A percentile compares a stretch with the other conserved stretches of the same genome.
phyloP scores from a whole-genome alignment of 1,140 invertebrate species.

The Papilio xuthus region DNA sequence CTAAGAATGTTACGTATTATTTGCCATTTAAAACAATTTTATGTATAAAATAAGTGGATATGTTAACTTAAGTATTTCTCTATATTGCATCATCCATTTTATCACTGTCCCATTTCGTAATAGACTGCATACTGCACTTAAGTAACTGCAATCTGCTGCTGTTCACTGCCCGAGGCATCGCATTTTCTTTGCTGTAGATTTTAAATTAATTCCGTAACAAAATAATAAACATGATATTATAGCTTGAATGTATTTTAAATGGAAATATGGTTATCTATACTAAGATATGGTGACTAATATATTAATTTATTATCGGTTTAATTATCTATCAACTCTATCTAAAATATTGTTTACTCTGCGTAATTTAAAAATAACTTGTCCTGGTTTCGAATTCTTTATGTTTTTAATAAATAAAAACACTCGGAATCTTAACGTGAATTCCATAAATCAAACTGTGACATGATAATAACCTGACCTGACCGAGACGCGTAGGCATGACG shows the following conservation, averaged over 20 bases:
- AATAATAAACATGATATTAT: no score
- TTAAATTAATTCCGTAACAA: no score
- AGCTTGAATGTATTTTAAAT: no score
- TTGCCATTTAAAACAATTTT: neutral
- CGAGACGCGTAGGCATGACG: slow-evolving; percentile 43
- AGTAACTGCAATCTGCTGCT: neutral
- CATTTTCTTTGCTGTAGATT: neutral
- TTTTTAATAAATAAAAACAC: neutral
- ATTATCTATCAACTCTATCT: neutral
- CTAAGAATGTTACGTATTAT: neutral
- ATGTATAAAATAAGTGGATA: neutral
- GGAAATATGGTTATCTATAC: neutral
- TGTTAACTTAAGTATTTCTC: neutral
- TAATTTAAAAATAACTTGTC: neutral
- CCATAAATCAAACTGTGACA: slow-evolving; percentile 30
- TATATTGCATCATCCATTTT: neutral
- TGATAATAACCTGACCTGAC: slow-evolving; percentile 40
- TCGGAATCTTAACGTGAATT: neutral
- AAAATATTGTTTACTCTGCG: neutral
- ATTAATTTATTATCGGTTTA: no score
- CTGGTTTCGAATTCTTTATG: neutral
- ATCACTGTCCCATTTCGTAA: slow-evolving; percentile 6
- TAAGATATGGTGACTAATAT: no score
- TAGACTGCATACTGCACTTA: neutral
- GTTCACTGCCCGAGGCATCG: neutral